Base-by-base conservation (phyloP, 2,888 invertebrate genomes). In the Himalopsyche kuldschensis region DNA sequence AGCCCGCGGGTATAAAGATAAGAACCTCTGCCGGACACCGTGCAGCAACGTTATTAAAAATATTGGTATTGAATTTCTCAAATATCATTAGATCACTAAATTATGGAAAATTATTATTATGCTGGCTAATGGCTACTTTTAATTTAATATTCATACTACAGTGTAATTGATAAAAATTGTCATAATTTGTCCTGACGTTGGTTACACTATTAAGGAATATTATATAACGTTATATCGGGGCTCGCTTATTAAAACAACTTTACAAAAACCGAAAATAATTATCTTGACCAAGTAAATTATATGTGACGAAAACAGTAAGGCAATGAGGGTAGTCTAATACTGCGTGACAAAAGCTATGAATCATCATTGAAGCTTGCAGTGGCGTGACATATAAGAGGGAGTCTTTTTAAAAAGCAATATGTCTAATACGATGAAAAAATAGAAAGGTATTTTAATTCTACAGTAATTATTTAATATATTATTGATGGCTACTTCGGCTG, bases 301-400 rank as follows among this genome's bases (percentile, higher is more conserved):
- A 81, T 85, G 79, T 55, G 55, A 55, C 55, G n/a, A 55, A 79
- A 79, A 30, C 41, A 30, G 79, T 76, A 85, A 75, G 82, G 78
- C 78, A 55, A 85, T 85, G 69, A 82, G 85, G 85, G 85, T 55
- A 82, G 55, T 69, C 30, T 82, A 82, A 85, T 84, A 78, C 35
- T 11, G 78, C 83, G 82, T 85, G 83, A 85, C 85, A 76, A 85
- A 84, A 82, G 31, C 79, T 31, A 84, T 84, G 48, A 78, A 46
- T 85, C 83, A 83, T 82, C 82, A 55, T 55, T 55, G 55, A 55
- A 55, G 20, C 55, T 10, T 24, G 8, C 55, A 55, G 55, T 55
- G 55, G 55, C 55, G 55, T 55, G 8, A 5, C 8, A 10, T 15
- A 41, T 15, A 15, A 15, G 6, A 15, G 15, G 15, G 3, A 4